Percentiles rank a stretch among this genome's conserved stretches.
These are phyloP conservation scores for Byasa hedistus DNA, from an alignment of 2,888 invertebrate species.

Conservation along the genomic window DNA sequence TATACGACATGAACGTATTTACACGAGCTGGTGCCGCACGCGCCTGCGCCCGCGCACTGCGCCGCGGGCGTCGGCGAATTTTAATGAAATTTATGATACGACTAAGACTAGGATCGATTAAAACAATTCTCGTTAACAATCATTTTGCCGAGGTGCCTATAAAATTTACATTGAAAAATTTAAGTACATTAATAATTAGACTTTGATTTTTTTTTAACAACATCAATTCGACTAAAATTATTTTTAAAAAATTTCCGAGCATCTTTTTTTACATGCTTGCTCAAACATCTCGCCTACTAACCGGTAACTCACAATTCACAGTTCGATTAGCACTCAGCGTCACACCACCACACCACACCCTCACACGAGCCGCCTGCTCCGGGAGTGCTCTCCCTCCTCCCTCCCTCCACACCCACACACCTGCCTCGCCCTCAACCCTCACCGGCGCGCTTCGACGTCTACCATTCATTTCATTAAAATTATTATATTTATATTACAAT, in stretches of 20 bases:
- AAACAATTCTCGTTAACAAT: slow-evolving; percentile 68
- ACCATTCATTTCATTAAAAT: slow-evolving; percentile 58
- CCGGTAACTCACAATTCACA: slow-evolving; percentile 71
- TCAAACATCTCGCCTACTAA: slow-evolving; percentile 69
- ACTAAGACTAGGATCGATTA: slow-evolving; percentile 77
- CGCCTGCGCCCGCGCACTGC: slow-evolving; percentile 29
- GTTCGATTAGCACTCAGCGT: slow-evolving; percentile 36
- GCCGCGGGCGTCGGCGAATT: slow-evolving; percentile 47
- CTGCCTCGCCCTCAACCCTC: slow-evolving; percentile 64
- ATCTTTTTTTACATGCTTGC: slow-evolving; percentile 75
- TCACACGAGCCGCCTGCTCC: too few relatives aligned
- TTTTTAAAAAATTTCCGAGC: slow-evolving; percentile 61
- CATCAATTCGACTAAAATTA: slow-evolving; percentile 78
- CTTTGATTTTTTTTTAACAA: slow-evolving; percentile 74
- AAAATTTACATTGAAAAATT: slow-evolving; percentile 76
- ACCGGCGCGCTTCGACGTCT: slow-evolving; percentile 72
- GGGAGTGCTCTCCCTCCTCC: too few relatives aligned
- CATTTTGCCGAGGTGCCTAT: slow-evolving; percentile 70
- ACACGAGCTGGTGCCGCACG: slow-evolving; percentile 40
- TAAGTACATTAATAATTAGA: slow-evolving; percentile 78
- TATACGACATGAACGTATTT: slow-evolving; percentile 47
- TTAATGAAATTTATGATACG: slow-evolving; percentile 69
- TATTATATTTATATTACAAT: slow-evolving; percentile 71
- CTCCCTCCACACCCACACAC: slow-evolving; percentile 44
- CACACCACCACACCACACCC: too few relatives aligned